These are phyloP conservation scores for Hirudo medicinalis DNA, from an alignment of 1,140 invertebrate species.

Conservation along the genomic window DNA sequence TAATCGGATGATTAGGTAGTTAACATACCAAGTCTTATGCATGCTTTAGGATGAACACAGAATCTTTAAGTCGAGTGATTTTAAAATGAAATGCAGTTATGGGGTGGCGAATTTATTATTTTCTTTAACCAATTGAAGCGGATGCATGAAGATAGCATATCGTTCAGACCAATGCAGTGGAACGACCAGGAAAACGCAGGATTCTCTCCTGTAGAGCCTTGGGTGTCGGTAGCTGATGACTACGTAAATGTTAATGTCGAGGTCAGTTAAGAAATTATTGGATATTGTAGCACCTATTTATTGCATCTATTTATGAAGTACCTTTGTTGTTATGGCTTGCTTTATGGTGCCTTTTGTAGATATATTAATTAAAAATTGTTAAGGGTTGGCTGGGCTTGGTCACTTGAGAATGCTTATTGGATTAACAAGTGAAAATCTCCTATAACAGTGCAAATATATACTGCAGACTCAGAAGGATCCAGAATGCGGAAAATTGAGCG, in stretches of 20 bases:
- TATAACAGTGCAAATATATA: too few relatives aligned
- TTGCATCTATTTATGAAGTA: too few relatives aligned
- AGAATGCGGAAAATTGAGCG: constrained; percentile 23
- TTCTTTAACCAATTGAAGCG: not conserved
- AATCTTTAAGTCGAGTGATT: not conserved
- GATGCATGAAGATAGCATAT: constrained; percentile 25
- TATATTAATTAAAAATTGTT: too few relatives aligned
- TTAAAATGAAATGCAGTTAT: not conserved
- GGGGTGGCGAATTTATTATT: not conserved
- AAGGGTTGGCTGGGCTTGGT: too few relatives aligned
- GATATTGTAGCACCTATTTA: too few relatives aligned
- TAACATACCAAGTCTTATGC: not conserved
- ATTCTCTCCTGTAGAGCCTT: constrained; percentile 44
- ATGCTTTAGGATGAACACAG: too few relatives aligned
- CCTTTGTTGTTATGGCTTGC: too few relatives aligned
- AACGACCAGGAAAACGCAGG: constrained; percentile 30
- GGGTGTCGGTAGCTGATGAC: constrained; percentile 31
- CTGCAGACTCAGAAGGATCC: too few relatives aligned
- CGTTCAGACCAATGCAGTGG: constrained; percentile 41
- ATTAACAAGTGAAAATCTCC: too few relatives aligned
- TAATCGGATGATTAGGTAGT: too few relatives aligned
- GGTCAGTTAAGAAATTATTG: constrained; percentile 19
- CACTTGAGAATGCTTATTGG: too few relatives aligned
- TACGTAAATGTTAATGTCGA: constrained; percentile 30
- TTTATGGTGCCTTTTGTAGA: too few relatives aligned